A percentile compares a stretch with the other conserved stretches of the same genome.
These are phyloP conservation scores for Acanthosepion lycidas DNA, from an alignment of 2,888 invertebrate genomes.

Conservation along the genomic window DNA sequence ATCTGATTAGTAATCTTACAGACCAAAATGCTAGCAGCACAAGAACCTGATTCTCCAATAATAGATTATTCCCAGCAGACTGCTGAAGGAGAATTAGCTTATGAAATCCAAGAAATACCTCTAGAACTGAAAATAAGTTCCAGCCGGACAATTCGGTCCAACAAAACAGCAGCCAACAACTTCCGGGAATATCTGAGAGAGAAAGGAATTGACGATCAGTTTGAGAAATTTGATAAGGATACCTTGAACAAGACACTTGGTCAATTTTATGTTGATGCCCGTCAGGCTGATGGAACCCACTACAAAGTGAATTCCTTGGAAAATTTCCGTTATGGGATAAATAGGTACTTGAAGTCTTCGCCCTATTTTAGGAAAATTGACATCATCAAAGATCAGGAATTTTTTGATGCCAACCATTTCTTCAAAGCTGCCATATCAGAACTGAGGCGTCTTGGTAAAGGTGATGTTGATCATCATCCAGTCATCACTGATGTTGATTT, in stretches of 20 bases:
- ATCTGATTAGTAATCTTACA: neutral
- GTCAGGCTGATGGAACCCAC: conserved; percentile 36
- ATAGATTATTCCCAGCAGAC: neutral
- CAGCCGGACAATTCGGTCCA: conserved; percentile 41
- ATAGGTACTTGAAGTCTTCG: conserved; percentile 51
- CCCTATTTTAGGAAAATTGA: conserved; percentile 52
- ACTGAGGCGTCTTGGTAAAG: conserved; percentile 48
- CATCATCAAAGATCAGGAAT: conserved; percentile 51
- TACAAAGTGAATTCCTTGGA: conserved; percentile 48
- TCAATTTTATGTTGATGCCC: conserved; percentile 38
- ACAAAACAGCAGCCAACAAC: conserved; percentile 40
- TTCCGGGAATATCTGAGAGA: conserved; percentile 45
- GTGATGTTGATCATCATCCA: conserved; percentile 49
- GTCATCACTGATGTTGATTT: conserved; percentile 49
- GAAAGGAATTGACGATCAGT: conserved; percentile 25
- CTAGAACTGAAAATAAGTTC: conserved; percentile 24
- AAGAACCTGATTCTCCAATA: conserved; percentile 1
- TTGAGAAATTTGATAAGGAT: neutral
- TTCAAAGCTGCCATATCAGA: conserved; percentile 50
- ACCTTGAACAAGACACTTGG: conserved; percentile 39
- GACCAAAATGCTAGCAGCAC: neutral
- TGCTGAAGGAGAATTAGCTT: neutral
- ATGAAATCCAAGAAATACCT: conserved; percentile 35
- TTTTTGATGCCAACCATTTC: conserved; percentile 48
- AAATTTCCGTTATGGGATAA: conserved; percentile 51